Percentiles rank a stretch among this genome's conserved stretches.
These are phyloP conservation scores for Aethina tumida DNA, from an alignment of 1,140 invertebrate genomes.

Conservation along the genomic window DNA sequence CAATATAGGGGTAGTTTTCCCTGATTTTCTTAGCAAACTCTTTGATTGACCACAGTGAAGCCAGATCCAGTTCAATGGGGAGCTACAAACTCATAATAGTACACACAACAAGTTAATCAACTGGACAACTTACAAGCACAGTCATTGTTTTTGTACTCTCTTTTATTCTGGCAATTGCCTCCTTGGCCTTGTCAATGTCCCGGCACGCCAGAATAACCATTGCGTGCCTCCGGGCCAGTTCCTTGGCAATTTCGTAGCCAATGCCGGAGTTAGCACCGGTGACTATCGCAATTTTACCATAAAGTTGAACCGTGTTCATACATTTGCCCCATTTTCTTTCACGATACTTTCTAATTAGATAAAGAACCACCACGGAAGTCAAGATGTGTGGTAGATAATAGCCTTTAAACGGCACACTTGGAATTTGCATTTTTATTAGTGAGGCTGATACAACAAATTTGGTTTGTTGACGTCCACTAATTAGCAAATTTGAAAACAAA, in stretches of 20 bases:
- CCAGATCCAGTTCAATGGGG: conserved; percentile 61
- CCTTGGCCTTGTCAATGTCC: conserved; percentile 47
- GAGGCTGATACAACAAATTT: too few species aligned
- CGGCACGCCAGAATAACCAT: conserved; percentile 73
- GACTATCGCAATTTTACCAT: conserved; percentile 47
- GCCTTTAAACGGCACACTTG: too few species aligned
- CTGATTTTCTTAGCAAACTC: conserved; percentile 57
- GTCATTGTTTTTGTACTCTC: conserved; percentile 1
- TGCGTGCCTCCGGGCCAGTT: conserved; percentile 45
- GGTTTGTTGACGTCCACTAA: too few species aligned
- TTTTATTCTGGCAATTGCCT: conserved; percentile 40
- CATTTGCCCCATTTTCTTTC: conserved; percentile 32
- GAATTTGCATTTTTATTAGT: too few species aligned
- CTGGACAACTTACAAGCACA: neutral
- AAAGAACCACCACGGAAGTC: conserved; percentile 18
- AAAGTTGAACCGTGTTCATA: conserved; percentile 29
- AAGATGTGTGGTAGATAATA: too few species aligned
- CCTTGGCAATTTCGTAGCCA: conserved; percentile 45
- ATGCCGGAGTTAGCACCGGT: conserved; percentile 53
- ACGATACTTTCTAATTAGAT: conserved; percentile 26
- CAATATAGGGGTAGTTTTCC: conserved; percentile 47
- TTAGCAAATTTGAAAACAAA: too few species aligned
- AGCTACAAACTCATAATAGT: conserved; percentile 40
- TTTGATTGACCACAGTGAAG: conserved; percentile 58
- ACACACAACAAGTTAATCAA: neutral